Base-by-base conservation (phyloP, 2,797 vertebrate genomes). In the Tangara arthus region DNA sequence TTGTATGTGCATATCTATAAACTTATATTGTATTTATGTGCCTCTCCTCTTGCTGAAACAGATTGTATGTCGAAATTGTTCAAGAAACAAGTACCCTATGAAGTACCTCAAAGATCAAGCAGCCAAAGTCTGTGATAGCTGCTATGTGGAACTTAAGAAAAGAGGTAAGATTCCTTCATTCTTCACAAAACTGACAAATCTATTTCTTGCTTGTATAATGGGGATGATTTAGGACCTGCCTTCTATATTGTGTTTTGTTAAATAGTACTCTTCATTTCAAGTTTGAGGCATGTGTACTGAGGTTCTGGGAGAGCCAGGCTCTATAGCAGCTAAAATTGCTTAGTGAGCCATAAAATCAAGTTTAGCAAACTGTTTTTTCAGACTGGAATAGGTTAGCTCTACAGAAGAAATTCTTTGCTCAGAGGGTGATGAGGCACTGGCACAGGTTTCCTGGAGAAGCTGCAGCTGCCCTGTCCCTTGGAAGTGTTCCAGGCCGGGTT, bases 41-140 rank as follows among this genome's bases (percentile, higher is more conserved):
- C 15, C 32, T 81, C 47, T 95, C 17, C 89, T 82, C 56, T 86
- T 90, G 22, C 76, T 80, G 86, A 75, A 61, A 63, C 97, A 99
- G 99, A 99, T 99, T 68, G 98, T 99, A 82, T 99, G 99, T 97
- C 98, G 99, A 94, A 99, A 98, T 97, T 99, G 99, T 95, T 99
- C 98, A 63, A 98, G 98, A 94, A 99, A 99, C 97, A 99, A 99
- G 96, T 99, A 98, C 94, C 99, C 99, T 22, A 98, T 99, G 84
- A 99, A 98, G 96, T 99, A 99, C 98, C 98, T 99, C 98, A 99
- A 99, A 96, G 98, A 99, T 95, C 98, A 98, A 80, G 97, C 98
- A 97, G 99, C 99, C 89, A 99, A 99, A 98, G 99, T 99, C 89
- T 99, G 99, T 84, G 98, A 99, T 34, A 98, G 98, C 96, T 99